Evolutionary conservation across 2,113 vertebrate genomes (phyloP).

Genomic region (Hyla sarda): DNA sequence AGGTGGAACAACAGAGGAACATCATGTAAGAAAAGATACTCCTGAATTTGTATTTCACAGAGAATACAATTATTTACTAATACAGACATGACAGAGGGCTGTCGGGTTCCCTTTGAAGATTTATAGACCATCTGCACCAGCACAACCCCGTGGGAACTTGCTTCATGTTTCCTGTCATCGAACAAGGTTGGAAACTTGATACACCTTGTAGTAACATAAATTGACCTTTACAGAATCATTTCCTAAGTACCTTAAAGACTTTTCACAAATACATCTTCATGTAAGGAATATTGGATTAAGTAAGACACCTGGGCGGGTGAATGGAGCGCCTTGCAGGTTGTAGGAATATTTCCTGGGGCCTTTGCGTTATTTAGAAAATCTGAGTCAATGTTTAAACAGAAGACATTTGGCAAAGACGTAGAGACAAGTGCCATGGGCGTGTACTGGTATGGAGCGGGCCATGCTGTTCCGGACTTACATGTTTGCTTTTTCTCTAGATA

Average conservation of each 20-base stretch:
- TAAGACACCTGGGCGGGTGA: neutral
- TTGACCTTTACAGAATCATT: slow-evolving; percentile 9
- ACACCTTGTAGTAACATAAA: neutral
- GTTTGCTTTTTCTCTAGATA: slow-evolving; percentile 8
- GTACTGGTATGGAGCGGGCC: neutral
- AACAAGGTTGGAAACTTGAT: neutral
- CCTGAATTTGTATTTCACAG: too few species aligned
- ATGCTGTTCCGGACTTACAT: neutral
- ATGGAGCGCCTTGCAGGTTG: neutral
- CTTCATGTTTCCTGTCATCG: neutral
- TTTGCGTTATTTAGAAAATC: slow-evolving; percentile 5
- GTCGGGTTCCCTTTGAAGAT: neutral
- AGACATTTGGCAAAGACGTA: slow-evolving; percentile 28
- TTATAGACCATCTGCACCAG: neutral
- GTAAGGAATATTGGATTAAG: neutral
- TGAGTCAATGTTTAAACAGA: slow-evolving; percentile 34
- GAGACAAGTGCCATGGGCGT: neutral
- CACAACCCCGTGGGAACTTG: neutral
- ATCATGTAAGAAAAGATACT: too few species aligned
- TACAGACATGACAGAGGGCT: neutral
- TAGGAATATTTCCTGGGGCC: neutral
- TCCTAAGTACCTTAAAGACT: neutral
- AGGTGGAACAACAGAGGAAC: neutral
- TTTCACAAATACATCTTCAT: neutral
- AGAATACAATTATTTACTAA: too few species aligned